Evolutionary conservation across 2,113 vertebrate species (phyloP).

Genomic region (Rhabdornis inornatus): DNA sequence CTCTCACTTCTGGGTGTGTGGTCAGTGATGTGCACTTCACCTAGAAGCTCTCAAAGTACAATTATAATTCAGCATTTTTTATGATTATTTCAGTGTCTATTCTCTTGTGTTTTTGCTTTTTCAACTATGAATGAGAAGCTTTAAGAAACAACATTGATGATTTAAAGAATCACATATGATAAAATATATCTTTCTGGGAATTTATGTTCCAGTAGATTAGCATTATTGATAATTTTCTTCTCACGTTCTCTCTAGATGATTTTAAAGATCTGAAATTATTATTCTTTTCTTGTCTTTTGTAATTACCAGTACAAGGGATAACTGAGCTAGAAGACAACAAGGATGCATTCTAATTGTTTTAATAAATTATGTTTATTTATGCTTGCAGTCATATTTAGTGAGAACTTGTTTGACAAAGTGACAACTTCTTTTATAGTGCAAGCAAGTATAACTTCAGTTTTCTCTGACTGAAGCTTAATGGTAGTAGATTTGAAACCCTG

Average conservation of each 20-base stretch:
- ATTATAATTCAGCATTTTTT: background rate
- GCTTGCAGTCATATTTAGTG: slow-evolving; percentile 35
- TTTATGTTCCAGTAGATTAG: slow-evolving; percentile 72
- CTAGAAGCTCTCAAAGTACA: background rate
- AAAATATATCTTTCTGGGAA: slow-evolving; percentile 68
- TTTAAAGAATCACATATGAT: slow-evolving; percentile 50
- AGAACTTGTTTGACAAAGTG: slow-evolving; percentile 52
- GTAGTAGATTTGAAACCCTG: background rate
- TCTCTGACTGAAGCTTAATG: background rate
- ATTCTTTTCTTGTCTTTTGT: slow-evolving; percentile 64
- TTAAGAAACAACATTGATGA: slow-evolving; percentile 57
- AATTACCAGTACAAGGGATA: slow-evolving; percentile 71
- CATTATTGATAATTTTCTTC: slow-evolving; percentile 70
- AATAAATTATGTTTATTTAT: slow-evolving; percentile 70
- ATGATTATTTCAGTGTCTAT: background rate
- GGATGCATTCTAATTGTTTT: slow-evolving; percentile 70
- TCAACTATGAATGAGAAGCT: background rate
- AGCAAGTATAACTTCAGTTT: background rate
- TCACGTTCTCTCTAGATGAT: slow-evolving; percentile 66
- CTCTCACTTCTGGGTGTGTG: background rate
- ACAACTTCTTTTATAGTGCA: slow-evolving; percentile 25
- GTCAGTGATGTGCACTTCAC: background rate
- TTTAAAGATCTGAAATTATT: slow-evolving; percentile 69
- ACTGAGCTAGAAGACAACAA: slow-evolving; percentile 74
- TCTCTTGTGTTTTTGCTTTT: background rate